These are phyloP conservation scores for Ricordea florida DNA, from an alignment of 92 coral and sea anemone genomes.

Conservation along the genomic window DNA sequence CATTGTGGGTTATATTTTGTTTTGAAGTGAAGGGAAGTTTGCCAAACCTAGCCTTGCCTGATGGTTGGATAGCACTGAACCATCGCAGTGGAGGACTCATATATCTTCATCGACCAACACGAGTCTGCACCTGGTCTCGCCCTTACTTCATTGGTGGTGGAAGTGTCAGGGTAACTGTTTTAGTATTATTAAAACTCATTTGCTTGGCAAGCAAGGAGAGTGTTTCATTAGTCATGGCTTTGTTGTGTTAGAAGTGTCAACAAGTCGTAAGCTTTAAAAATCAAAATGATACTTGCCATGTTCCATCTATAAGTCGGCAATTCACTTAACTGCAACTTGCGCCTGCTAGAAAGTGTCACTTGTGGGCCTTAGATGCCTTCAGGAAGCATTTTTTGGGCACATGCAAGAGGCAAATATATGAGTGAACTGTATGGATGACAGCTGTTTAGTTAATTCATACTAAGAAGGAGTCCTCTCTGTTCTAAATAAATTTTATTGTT, in stretches of 20 bases:
- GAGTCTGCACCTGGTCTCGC: constrained; percentile 96
- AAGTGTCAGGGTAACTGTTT: constrained; percentile 87
- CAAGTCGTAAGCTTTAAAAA: neutral
- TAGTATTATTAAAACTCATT: too few species aligned
- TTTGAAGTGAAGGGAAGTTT: constrained; percentile 76
- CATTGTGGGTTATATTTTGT: neutral
- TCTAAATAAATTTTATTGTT: too few species aligned
- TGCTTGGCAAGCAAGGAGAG: too few species aligned
- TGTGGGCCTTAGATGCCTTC: constrained; percentile 28
- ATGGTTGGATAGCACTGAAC: constrained; percentile 93
- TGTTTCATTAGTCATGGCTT: neutral
- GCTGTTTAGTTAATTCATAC: neutral
- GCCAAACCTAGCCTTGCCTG: constrained; percentile 89
- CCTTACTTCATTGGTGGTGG: constrained; percentile 97
- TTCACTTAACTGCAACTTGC: constrained; percentile 45
- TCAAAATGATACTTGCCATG: neutral
- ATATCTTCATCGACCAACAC: constrained; percentile 84
- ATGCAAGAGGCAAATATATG: constrained; percentile 44
- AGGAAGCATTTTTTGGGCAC: constrained; percentile 44
- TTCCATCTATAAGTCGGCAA: too few species aligned
- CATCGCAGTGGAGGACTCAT: constrained; percentile 98
- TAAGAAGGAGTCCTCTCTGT: neutral
- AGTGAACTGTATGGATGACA: constrained; percentile 22
- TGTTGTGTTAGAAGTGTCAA: neutral
- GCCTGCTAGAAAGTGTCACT: constrained; percentile 41